These are phyloP conservation scores for Sitophilus oryzae DNA, from an alignment of 1,140 invertebrate genomes.

Conservation along the genomic window DNA sequence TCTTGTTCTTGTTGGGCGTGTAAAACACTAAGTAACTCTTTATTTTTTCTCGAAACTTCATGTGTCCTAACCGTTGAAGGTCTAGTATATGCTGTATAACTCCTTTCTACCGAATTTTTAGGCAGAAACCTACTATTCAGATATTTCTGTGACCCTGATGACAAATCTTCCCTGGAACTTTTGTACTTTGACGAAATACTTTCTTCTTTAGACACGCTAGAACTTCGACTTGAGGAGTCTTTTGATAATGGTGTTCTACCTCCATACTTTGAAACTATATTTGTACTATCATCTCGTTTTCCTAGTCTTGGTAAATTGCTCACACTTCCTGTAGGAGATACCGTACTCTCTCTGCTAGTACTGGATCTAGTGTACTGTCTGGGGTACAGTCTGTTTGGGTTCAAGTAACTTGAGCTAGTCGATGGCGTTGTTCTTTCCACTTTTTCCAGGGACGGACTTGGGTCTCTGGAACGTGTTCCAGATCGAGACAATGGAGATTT, in stretches of 20 bases:
- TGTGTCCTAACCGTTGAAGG: constrained; percentile 33
- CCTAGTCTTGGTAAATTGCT: constrained; percentile 38
- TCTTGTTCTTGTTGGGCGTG: constrained; percentile 36
- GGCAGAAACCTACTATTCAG: constrained; percentile 42
- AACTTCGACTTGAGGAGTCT: constrained; percentile 24
- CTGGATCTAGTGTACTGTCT: constrained; percentile 31
- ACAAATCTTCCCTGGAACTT: constrained; percentile 35
- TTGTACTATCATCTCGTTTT: constrained; percentile 27
- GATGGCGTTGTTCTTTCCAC: constrained; percentile 30
- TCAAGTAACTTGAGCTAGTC: constrained; percentile 30
- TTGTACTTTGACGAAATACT: constrained; percentile 27
- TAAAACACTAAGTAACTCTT: constrained; percentile 38
- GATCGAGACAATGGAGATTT: constrained; percentile 29
- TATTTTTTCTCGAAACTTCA: constrained; percentile 40
- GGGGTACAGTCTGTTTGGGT: constrained; percentile 37
- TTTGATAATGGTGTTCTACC: constrained; percentile 20
- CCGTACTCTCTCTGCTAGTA: constrained; percentile 36
- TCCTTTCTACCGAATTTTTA: constrained; percentile 42
- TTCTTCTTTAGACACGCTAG: constrained; percentile 27
- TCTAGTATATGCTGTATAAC: constrained; percentile 38
- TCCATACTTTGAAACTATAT: constrained; percentile 13
- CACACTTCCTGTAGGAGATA: constrained; percentile 27
- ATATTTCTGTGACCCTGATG: constrained; percentile 38
- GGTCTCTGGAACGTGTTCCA: constrained; percentile 38
- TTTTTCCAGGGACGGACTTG: constrained; percentile 36